Evolutionary conservation across 2,797 vertebrate species (phyloP).

Genomic region (Chiroxiphia lanceolata): DNA sequence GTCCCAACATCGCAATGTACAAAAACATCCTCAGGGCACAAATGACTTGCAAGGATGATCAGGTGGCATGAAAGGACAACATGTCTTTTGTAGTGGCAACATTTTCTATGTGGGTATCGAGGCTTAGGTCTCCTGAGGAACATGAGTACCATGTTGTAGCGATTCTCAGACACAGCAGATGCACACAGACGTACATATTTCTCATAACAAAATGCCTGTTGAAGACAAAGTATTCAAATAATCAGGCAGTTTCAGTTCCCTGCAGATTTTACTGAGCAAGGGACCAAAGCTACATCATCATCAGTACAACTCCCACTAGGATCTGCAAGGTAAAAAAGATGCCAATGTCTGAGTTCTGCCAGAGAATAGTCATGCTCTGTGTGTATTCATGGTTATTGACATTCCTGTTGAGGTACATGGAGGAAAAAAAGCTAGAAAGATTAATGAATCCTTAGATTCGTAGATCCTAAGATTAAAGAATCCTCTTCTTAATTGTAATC

Average conservation of each 20-base stretch:
- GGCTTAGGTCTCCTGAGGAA: constrained; percentile 9
- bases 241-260: background rate
- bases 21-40: constrained; percentile 26
- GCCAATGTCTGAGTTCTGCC: background rate
- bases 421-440: background rate
- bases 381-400: background rate
- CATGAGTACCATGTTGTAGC: background rate
- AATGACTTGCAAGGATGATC: background rate
- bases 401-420: background rate
- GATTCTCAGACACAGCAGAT: background rate
- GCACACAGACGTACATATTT: background rate
- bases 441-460: background rate
- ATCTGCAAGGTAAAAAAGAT: background rate
- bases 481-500: background rate
- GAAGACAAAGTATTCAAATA: background rate
- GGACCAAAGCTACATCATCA: background rate
- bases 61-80: background rate
- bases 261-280: background rate
- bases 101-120: background rate
- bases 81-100: background rate
- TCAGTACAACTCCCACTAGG: background rate
- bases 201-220: background rate
- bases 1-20: background rate
- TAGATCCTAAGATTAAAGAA: background rate
- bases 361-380: background rate